These are phyloP conservation scores for Anthoscopus minutus DNA, from an alignment of 2,113 vertebrate species.

Conservation along the genomic window DNA sequence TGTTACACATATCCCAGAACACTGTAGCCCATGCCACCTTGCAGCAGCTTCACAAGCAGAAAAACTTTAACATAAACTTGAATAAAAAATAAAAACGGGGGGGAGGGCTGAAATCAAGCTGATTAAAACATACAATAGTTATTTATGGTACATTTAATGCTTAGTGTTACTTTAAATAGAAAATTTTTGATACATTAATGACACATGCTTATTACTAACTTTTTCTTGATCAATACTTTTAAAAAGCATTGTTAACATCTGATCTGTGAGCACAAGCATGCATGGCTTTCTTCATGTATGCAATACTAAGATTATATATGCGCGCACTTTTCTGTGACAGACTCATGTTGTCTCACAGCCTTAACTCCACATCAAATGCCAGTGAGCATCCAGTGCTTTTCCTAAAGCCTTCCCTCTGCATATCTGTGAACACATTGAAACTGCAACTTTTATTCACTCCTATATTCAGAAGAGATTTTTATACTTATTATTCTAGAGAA, in stretches of 20 bases:
- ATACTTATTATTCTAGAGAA: background rate
- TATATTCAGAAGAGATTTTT: background rate
- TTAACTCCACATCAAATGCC: background rate
- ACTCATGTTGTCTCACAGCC: background rate
- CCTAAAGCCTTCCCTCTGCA: background rate
- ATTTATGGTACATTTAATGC: background rate
- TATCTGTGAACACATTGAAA: background rate
- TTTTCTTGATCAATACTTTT: background rate
- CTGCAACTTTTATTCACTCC: background rate
- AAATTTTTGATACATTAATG: background rate
- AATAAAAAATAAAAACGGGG: background rate
- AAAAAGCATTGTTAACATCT: background rate
- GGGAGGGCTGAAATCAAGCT: background rate
- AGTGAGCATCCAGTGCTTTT: background rate
- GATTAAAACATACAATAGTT: background rate
- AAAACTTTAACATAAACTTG: background rate
- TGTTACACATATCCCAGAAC: background rate
- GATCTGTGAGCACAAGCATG: background rate
- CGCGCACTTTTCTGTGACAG: background rate
- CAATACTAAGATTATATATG: background rate
- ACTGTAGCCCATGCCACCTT: background rate
- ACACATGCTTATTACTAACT: background rate
- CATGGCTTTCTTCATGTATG: background rate
- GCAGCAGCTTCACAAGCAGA: background rate
- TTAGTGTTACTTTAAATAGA: background rate